These are phyloP conservation scores for Mastomys coucha DNA, from an alignment of 2,113 vertebrate genomes.

Conservation along the genomic window DNA sequence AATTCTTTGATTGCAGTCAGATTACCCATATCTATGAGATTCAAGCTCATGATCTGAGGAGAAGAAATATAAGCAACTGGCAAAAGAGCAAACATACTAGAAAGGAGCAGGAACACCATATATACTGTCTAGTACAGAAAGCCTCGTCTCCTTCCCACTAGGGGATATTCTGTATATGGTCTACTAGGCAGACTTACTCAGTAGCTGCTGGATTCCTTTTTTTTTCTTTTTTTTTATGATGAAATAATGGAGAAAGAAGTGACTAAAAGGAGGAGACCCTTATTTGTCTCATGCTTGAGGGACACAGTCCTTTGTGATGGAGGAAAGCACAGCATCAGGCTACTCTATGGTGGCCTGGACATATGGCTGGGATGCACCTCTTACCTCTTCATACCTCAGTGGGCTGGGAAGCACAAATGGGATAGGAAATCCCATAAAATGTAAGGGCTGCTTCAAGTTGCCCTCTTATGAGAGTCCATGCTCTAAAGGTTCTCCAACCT, in stretches of 20 bases:
- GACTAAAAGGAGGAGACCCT: not conserved
- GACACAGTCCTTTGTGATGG: not conserved
- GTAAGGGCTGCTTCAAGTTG: not conserved
- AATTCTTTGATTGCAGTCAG: slow-evolving; percentile 59
- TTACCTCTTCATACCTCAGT: not conserved
- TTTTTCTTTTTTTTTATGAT: not conserved
- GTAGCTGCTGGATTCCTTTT: not conserved
- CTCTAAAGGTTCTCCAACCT: not conserved
- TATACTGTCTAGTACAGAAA: not conserved
- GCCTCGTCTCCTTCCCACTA: not conserved
- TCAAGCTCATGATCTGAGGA: slow-evolving; percentile 24
- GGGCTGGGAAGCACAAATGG: not conserved
- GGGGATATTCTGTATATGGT: slow-evolving; percentile 32
- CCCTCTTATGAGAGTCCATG: not conserved
- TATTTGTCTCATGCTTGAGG: not conserved
- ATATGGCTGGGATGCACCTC: not conserved
- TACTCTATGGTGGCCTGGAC: not conserved
- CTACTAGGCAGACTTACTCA: slow-evolving; percentile 46
- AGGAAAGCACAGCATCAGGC: not conserved
- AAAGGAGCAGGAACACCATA: not conserved
- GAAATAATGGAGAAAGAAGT: not conserved
- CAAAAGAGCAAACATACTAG: not conserved
- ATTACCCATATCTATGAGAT: slow-evolving; percentile 48
- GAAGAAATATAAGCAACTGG: slow-evolving; percentile 26
- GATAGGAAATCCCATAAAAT: not conserved